Percentiles rank a stretch among this genome's conserved stretches.
These are phyloP conservation scores for Dasysyrphus albostriatus DNA, from an alignment of 2,888 invertebrate genomes.

Conservation along the genomic window DNA sequence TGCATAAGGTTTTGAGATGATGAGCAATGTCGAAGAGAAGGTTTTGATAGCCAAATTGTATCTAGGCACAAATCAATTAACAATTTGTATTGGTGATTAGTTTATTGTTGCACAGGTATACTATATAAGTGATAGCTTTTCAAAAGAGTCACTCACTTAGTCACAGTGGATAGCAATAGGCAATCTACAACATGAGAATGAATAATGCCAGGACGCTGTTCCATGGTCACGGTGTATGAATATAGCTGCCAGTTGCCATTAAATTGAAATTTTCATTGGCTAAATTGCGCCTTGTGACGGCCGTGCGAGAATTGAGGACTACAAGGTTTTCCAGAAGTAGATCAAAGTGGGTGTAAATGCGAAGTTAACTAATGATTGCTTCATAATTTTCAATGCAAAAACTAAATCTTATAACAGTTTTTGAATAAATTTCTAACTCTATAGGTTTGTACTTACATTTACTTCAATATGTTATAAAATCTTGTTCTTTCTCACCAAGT, in stretches of 20 bases:
- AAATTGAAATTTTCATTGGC: neutral
- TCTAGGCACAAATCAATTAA: conserved; percentile 43
- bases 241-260: neutral
- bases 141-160: conserved; percentile 30
- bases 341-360: no score
- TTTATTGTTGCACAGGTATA: conserved; percentile 42
- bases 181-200: neutral
- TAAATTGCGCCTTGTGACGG: neutral
- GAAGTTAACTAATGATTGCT: no score
- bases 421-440: no score
- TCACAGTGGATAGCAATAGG: neutral
- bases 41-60: conserved; percentile 47
- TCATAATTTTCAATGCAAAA: no score
- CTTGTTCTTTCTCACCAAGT: no score
- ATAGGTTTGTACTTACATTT: no score
- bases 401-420: no score
- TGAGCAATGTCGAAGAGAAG: conserved; percentile 31
- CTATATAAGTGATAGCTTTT: neutral
- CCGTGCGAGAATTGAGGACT: no score
- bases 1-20: conserved; percentile 45
- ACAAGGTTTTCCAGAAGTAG: no score
- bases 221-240: neutral
- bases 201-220: neutral
- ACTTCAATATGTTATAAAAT: no score
- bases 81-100: conserved; percentile 41